Conservation (phyloP, 2,797 vertebrate genomes). For the Ciconia nigra region DNA sequence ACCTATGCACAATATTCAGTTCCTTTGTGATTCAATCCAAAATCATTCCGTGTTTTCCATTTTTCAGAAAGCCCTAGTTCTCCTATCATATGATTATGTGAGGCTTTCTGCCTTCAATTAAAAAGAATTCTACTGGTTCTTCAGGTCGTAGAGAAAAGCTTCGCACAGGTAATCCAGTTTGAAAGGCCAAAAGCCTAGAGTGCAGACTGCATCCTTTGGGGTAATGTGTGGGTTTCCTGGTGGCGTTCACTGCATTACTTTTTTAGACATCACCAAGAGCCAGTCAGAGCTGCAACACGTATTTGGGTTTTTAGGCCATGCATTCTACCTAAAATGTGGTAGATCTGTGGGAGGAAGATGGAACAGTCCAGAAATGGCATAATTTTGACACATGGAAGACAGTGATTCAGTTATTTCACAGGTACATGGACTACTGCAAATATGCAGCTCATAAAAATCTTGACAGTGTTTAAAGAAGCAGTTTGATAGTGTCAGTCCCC, state of each 20-base stretch:
- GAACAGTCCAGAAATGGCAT: slow-evolving; percentile 46
- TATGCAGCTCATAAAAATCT: background rate
- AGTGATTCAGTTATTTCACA: slow-evolving; percentile 60
- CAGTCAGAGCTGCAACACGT: background rate
- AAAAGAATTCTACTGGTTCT: background rate
- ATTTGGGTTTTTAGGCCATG: slow-evolving; percentile 53
- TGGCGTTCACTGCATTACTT: background rate
- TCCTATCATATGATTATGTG: background rate
- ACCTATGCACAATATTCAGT: background rate
- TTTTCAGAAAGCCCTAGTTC: background rate
- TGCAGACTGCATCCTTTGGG: background rate
- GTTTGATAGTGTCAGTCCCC: background rate
- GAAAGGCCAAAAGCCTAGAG: background rate
- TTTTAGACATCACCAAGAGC: background rate
- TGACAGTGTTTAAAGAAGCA: background rate
- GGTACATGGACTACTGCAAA: slow-evolving; percentile 49
- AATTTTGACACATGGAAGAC: slow-evolving; percentile 42
- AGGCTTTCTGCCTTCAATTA: background rate
- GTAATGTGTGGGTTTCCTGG: background rate
- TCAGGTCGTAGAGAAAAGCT: background rate
- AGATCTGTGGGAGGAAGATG: slow-evolving; percentile 34
- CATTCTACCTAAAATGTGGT: background rate
- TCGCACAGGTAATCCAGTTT: background rate
- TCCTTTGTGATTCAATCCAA: background rate
- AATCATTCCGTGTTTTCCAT: background rate